Evolutionary conservation across 2,797 vertebrate genomes (phyloP).

Genomic region (Serranus cabrilla): DNA sequence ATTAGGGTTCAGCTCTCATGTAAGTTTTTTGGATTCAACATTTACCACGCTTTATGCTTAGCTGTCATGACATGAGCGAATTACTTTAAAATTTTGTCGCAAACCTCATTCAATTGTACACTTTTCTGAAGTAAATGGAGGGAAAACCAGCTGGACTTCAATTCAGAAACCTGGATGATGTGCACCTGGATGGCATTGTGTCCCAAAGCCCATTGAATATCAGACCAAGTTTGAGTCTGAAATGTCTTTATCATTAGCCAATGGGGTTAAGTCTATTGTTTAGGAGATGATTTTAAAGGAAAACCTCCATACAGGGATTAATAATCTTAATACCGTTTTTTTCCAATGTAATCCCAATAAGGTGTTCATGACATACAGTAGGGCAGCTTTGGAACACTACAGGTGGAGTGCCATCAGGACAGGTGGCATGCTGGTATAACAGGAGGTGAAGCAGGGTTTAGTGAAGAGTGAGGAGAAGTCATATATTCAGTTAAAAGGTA

Average conservation of each 20-base stretch:
- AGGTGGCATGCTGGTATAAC: slow-evolving; percentile 24
- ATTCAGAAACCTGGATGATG: background rate
- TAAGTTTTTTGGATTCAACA: too few relatives aligned
- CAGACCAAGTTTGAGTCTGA: background rate
- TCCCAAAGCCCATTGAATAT: slow-evolving; percentile 2
- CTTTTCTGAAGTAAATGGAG: background rate
- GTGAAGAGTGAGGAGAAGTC: slow-evolving; percentile 24
- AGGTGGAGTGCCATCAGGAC: background rate
- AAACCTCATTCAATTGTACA: background rate
- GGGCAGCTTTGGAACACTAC: slow-evolving; percentile 1
- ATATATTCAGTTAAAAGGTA: slow-evolving; percentile 25
- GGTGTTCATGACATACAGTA: background rate
- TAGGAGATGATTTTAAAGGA: slow-evolving; percentile 10
- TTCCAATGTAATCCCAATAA: background rate
- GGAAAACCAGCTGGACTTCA: background rate
- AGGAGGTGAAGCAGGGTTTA: slow-evolving; percentile 30
- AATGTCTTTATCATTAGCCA: background rate
- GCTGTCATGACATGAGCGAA: too few relatives aligned
- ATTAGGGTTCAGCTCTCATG: too few relatives aligned
- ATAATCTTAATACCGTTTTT: background rate
- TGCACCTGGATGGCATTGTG: background rate
- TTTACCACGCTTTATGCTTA: too few relatives aligned
- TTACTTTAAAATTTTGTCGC: background rate
- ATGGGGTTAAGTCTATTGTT: background rate
- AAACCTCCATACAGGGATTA: background rate